Percentiles rank a stretch among this genome's conserved stretches.
These are phyloP conservation scores for Vanacampus margaritifer DNA, from an alignment of 2,113 vertebrate species.

Conservation along the genomic window DNA sequence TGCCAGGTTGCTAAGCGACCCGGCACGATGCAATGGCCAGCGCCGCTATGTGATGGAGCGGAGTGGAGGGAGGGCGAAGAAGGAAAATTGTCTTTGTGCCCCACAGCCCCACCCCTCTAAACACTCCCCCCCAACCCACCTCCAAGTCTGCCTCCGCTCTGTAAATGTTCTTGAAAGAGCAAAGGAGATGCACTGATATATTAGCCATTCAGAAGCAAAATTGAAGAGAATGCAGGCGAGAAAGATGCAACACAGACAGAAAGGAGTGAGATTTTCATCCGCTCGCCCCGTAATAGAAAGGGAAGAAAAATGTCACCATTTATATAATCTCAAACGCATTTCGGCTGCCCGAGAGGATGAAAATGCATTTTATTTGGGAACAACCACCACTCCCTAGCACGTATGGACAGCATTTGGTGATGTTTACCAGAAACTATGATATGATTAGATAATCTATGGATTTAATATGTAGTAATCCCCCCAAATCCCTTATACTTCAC, in stretches of 20 bases:
- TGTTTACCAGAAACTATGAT: slow-evolving; percentile 53
- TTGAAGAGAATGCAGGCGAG: slow-evolving; percentile 41
- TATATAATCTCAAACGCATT: slow-evolving; percentile 28
- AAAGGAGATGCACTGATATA: slow-evolving; percentile 53
- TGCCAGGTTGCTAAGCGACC: slow-evolving; percentile 77
- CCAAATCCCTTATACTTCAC: slow-evolving; percentile 55
- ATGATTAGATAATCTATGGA: slow-evolving; percentile 77
- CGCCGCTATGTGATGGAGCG: slow-evolving; percentile 66
- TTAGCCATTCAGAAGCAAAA: slow-evolving; percentile 51
- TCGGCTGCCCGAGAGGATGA: slow-evolving; percentile 3
- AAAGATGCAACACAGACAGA: slow-evolving; percentile 36
- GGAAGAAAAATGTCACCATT: slow-evolving; percentile 37
- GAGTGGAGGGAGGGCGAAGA: slow-evolving; percentile 55
- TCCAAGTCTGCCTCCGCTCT: slow-evolving; percentile 45
- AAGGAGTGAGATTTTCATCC: slow-evolving; percentile 36
- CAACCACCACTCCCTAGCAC: slow-evolving; percentile 7
- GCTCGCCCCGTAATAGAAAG: slow-evolving; percentile 23
- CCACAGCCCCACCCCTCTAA: slow-evolving; percentile 20
- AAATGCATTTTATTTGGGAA: slow-evolving; percentile 14
- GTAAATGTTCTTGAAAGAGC: slow-evolving; percentile 59
- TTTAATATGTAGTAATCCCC: slow-evolving; percentile 77
- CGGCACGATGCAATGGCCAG: slow-evolving; percentile 71
- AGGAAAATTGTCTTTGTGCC: slow-evolving; percentile 69
- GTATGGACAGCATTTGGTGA: slow-evolving; percentile 3
- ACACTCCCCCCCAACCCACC: slow-evolving; percentile 2